These are phyloP conservation scores for Mesitornis unicolor DNA, from an alignment of 2,113 vertebrate species.

Conservation along the genomic window DNA sequence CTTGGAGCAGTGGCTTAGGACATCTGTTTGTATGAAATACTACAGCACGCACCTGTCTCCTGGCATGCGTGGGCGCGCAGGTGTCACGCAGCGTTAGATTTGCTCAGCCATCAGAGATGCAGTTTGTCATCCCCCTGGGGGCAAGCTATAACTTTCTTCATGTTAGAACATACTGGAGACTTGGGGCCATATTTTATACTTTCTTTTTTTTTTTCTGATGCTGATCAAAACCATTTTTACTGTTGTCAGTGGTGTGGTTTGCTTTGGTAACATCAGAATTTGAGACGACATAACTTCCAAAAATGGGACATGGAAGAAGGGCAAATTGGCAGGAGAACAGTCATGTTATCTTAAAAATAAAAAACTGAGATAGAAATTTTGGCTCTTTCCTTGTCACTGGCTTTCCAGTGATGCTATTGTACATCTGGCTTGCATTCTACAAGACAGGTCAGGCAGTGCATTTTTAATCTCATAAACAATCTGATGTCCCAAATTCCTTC, in stretches of 20 bases:
- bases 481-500: background rate
- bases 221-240: background rate
- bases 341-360: background rate
- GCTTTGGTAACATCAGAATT: background rate
- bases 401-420: background rate
- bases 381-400: background rate
- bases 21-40: background rate
- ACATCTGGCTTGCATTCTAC: background rate
- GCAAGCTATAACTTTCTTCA: background rate
- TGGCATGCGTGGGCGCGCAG: background rate
- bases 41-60: background rate
- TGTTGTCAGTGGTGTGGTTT: background rate
- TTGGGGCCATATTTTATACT: background rate
- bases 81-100: background rate
- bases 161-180: background rate
- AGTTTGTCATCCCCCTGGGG: background rate
- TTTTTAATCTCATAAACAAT: slow-evolving; percentile 23
- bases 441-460: background rate
- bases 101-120: background rate
- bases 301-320: background rate
- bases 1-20: background rate
- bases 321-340: background rate
- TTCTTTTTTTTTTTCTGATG: background rate
- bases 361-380: background rate
- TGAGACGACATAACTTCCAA: background rate